Evolutionary conservation across 2,888 invertebrate species (phyloP).

Genomic region (Andricus quercusramuli): DNA sequence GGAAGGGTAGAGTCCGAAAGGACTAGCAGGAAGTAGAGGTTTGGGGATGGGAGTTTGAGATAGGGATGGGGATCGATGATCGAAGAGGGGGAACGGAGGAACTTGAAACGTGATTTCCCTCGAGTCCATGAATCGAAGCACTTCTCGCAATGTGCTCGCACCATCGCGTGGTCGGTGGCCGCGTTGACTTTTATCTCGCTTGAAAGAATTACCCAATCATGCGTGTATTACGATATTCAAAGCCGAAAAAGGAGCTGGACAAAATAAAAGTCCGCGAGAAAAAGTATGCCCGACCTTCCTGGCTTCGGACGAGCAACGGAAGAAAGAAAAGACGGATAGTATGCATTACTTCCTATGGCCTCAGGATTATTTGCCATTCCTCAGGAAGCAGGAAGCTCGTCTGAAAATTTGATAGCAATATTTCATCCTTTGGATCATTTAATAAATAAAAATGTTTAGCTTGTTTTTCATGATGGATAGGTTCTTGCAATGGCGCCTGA

Average conservation of each 20-base stretch:
- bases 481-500: neutral
- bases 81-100: slow-evolving; percentile 67
- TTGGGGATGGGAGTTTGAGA: slow-evolving; percentile 1
- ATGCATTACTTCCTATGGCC: slow-evolving; percentile 28
- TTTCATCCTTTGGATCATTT: neutral
- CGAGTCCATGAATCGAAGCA: slow-evolving; percentile 75
- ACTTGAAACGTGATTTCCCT: slow-evolving; percentile 78
- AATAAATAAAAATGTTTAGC: neutral
- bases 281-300: neutral
- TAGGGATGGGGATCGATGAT: slow-evolving; percentile 50
- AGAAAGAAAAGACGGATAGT: slow-evolving; percentile 13
- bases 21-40: neutral
- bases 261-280: slow-evolving; percentile 19
- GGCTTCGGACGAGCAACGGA: slow-evolving; percentile 20
- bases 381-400: neutral
- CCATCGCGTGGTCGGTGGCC: slow-evolving; percentile 62
- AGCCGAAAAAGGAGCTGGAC: slow-evolving; percentile 57
- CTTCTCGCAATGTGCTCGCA: slow-evolving; percentile 74
- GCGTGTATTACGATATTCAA: slow-evolving; percentile 74
- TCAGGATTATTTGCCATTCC: slow-evolving; percentile 1
- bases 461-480: neutral
- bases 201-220: slow-evolving; percentile 73
- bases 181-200: slow-evolving; percentile 68
- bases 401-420: neutral
- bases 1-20: slow-evolving; percentile 46